A percentile compares a stretch with the other conserved stretches of the same genome.
Evolutionary conservation across 2,888 invertebrate genomes (phyloP).

Genomic region (Calliscelio sp.): DNA sequence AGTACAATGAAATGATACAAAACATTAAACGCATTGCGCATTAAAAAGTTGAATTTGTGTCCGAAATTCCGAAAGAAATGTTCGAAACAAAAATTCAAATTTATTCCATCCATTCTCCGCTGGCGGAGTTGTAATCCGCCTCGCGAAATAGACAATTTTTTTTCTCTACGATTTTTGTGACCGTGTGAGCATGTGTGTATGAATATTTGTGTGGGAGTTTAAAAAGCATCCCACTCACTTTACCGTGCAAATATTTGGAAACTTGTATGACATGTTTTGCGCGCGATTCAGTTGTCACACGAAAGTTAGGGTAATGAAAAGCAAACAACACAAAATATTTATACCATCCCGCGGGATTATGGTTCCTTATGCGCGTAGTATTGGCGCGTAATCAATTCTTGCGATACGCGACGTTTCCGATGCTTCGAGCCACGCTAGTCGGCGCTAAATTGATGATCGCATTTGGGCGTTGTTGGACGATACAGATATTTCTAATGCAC

Average conservation of each 20-base stretch:
- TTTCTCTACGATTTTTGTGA: not conserved
- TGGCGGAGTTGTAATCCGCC: not conserved
- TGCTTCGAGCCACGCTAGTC: constrained; percentile 2
- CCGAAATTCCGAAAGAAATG: too few species aligned
- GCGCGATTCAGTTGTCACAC: constrained; percentile 8
- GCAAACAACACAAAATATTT: constrained; percentile 40
- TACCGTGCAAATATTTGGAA: constrained; percentile 36
- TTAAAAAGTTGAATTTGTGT: too few species aligned
- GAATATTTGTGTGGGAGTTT: constrained; percentile 10
- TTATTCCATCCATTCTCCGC: not conserved
- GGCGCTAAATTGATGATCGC: constrained; percentile 31
- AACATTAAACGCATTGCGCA: too few species aligned
- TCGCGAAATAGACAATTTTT: not conserved
- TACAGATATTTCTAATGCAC: constrained; percentile 40
- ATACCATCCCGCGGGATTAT: constrained; percentile 23
- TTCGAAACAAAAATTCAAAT: not conserved
- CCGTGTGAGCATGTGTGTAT: not conserved
- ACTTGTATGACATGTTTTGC: constrained; percentile 34
- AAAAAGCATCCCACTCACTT: constrained; percentile 33
- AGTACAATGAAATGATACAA: too few species aligned
- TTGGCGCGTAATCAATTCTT: constrained; percentile 39
- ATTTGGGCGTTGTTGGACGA: constrained; percentile 22
- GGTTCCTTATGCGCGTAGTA: constrained; percentile 27
- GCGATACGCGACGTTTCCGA: constrained; percentile 16
- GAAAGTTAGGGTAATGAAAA: constrained; percentile 46